These are phyloP conservation scores for Drosophila pallidifrons DNA, from an alignment of 1,140 invertebrate genomes.

Conservation along the genomic window DNA sequence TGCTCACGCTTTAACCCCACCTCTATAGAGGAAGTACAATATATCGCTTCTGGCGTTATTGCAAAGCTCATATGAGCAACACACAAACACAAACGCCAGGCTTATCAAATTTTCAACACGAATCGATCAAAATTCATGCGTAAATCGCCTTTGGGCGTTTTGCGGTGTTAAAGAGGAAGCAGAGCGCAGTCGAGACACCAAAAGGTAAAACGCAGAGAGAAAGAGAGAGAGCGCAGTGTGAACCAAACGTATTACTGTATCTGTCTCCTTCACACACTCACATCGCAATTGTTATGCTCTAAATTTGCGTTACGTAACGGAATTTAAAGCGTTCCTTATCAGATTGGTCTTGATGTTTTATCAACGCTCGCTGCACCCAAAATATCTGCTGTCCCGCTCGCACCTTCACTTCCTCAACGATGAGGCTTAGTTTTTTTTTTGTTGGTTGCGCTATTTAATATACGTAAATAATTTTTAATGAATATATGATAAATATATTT, in stretches of 20 bases:
- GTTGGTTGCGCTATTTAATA: slow-evolving; percentile 57
- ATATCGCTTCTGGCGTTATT: slow-evolving; percentile 15
- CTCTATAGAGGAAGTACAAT: neutral
- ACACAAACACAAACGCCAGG: slow-evolving; percentile 53
- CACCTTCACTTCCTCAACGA: slow-evolving; percentile 18
- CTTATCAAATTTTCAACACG: slow-evolving; percentile 65
- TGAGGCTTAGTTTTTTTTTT: slow-evolving; percentile 5
- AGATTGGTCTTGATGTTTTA: slow-evolving; percentile 81
- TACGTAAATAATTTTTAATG: slow-evolving; percentile 81
- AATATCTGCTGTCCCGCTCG: slow-evolving; percentile 28
- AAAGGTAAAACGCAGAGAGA: slow-evolving; percentile 9
- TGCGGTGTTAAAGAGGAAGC: slow-evolving; percentile 18
- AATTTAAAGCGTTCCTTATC: slow-evolving; percentile 84
- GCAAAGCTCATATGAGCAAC: slow-evolving; percentile 46
- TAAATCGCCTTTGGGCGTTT: slow-evolving; percentile 46
- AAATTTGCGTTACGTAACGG: slow-evolving; percentile 84
- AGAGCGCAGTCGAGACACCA: neutral
- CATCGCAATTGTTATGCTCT: slow-evolving; percentile 63
- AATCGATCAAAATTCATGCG: slow-evolving; percentile 68
- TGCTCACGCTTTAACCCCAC: neutral
- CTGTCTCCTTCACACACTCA: slow-evolving; percentile 29
- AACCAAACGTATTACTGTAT: slow-evolving; percentile 6
- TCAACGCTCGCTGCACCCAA: slow-evolving; percentile 65
- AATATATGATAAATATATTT: slow-evolving; percentile 72
- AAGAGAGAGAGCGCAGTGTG: slow-evolving; percentile 28